Evolutionary conservation across 2,888 invertebrate genomes (phyloP), one percentile per base, ranked within the genome.

Genomic region (Epinotia bilunana): DNA sequence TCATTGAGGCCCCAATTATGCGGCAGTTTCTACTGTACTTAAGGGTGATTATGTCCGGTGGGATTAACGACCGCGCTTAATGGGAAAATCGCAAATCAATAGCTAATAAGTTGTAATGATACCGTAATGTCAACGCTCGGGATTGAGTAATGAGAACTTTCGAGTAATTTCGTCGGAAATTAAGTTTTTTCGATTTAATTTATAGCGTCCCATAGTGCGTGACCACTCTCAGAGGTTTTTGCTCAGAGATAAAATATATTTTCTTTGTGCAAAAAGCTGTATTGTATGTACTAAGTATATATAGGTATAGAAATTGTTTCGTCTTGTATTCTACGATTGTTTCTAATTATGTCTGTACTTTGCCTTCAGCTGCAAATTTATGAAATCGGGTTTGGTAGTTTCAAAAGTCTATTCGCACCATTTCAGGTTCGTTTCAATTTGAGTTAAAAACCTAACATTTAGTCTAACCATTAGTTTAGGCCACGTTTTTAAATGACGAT

Each of bases 1-100:
- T 58, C 16, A 16, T 9, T 20, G 16, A 43, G 0, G 28, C 58
- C 69, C 28, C 2, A 46, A n/a, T 46, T 46, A 9, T 9, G 6
- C 46, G 28, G 58, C 16, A 20, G 43, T 69, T 60, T 23, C 58
- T 69, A 71, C 78, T 73, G 68, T 72, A 77, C 77, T 79, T 80
- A 80, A 72, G 75, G 77, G 77, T 77, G 79, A 82, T 82, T 82
- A 80, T 74, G 80, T 81, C 79, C 58, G 72, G 49, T 20, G 23
- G 33, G 69, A 80, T 80, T 80, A 80, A 80, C 77, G 79, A 73
- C 63, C 71, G 46, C 43, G 57, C 57, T 12, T 76, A 77, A 77
- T 80, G 76, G 77, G 77, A 77, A 75, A 73, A 77, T 79, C 77
- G 76, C 78, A 78, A 80, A 78, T 80, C 79, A 78, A 74, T 76